These are phyloP conservation scores for Vanacampus margaritifer DNA, from an alignment of 2,113 vertebrate genomes.

Conservation along the genomic window DNA sequence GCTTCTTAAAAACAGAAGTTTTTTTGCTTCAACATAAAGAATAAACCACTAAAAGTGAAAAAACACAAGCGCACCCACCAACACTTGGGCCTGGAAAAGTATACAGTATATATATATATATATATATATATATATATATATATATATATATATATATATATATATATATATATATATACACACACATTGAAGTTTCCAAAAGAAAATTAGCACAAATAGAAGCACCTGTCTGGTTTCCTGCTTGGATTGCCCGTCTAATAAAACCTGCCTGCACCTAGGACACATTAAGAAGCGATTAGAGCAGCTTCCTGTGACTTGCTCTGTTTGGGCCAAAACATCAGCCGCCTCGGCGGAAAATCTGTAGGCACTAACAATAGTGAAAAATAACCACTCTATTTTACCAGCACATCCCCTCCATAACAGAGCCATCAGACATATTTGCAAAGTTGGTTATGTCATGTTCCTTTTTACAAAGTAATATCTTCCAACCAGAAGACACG, in stretches of 20 bases:
- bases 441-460: slow-evolving; percentile 69
- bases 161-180: no score
- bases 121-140: no score
- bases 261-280: slow-evolving; percentile 13
- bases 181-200: background rate
- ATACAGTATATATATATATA: no score
- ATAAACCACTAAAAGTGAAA: no score
- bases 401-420: slow-evolving; percentile 44
- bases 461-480: slow-evolving; percentile 65
- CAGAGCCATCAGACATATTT: slow-evolving; percentile 67
- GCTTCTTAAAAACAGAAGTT: no score
- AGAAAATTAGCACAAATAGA: slow-evolving; percentile 11
- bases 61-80: no score
- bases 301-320: slow-evolving; percentile 15
- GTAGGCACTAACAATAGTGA: slow-evolving; percentile 16
- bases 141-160: no score
- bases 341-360: slow-evolving; percentile 20
- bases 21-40: no score
- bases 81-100: no score
- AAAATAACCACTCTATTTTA: slow-evolving; percentile 32
- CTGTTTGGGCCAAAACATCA: slow-evolving; percentile 6
- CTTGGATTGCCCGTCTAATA: slow-evolving; percentile 30
- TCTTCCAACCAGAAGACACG: slow-evolving; percentile 58
- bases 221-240: slow-evolving; percentile 16
- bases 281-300: slow-evolving; percentile 25